Evolutionary conservation across 1,140 invertebrate genomes (phyloP), one percentile per base, ranked within the genome.

Genomic region (Saccostrea cuccullata): DNA sequence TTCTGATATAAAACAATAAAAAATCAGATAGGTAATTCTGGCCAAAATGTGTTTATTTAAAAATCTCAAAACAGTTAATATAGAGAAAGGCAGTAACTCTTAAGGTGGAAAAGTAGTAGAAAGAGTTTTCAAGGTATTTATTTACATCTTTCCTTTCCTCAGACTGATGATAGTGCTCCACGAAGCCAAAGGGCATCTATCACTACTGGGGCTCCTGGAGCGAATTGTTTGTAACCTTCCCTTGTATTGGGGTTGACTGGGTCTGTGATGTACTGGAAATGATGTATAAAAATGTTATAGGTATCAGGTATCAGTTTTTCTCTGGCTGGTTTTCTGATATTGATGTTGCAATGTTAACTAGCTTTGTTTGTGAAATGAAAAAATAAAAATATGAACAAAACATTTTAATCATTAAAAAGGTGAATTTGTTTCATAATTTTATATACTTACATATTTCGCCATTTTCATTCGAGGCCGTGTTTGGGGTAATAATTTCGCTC

Each of bases 241-340:
- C 55, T 83, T 47, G 17, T 20, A 6, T 23, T 26, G n/a, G 82
- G 82, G 9, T 56, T 83, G 0, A 55, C n/a, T 55, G 82, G 82
- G n/a, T 83, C 82, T 40, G 82, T 83, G 40, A 55, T 83, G 82
- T 36, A 36, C 30, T 36, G 30, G 30, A 36, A 36, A 36, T 83
- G 82, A 36, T 83, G 82, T 83, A 83, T 83, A 55, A 83, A 83
- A 23, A 40, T 83, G 40, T 83, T 47, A 83, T 83, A 17, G 55
- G n/a, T 47, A 40, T 83, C 82, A 17, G 55, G n/a, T 47, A 40
- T 83, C 82, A 83, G 55, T 47, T 83, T 55, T 36, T 40, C 36
- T 20, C 82, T 55, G 26, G 55, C 36, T 36, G 30, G 2, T 36
- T 36, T 36, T 47, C 55, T 83, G 12, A 30, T 55, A 40, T 26